Evolutionary conservation across 2,888 invertebrate species (phyloP).

Genomic region (Tiphia femorata): DNA sequence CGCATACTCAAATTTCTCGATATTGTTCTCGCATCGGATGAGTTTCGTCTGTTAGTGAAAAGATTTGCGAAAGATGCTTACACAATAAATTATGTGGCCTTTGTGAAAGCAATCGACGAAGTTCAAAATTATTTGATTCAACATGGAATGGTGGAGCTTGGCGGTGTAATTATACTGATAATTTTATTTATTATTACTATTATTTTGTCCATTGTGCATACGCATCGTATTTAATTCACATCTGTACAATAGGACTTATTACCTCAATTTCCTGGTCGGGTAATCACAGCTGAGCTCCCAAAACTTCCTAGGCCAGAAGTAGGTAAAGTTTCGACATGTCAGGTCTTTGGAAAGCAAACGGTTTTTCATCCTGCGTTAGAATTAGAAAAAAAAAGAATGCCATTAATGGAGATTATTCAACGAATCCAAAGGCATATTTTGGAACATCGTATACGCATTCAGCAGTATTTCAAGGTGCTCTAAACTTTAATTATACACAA

Average conservation of each 20-base stretch:
- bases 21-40: constrained; percentile 78
- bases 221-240: background rate
- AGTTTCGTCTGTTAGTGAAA: constrained; percentile 81
- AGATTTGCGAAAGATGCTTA: constrained; percentile 83
- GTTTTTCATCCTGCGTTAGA: constrained; percentile 75
- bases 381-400: constrained; percentile 70
- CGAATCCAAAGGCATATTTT: constrained; percentile 78
- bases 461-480: constrained; percentile 78
- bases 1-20: constrained; percentile 80
- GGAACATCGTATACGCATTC: constrained; percentile 76
- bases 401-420: constrained; percentile 73
- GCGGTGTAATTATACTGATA: constrained; percentile 69
- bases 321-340: constrained; percentile 70
- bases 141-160: constrained; percentile 71
- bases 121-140: constrained; percentile 74
- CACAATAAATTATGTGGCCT: constrained; percentile 83
- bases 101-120: constrained; percentile 78
- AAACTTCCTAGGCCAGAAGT: constrained; percentile 79
- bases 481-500: background rate
- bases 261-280: constrained; percentile 74
- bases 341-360: constrained; percentile 71
- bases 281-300: constrained; percentile 78
- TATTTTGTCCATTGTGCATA: background rate
- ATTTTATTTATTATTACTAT: background rate
- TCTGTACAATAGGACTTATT: constrained; percentile 68